Evolutionary conservation across 2,797 vertebrate genomes (phyloP), one percentile per base, ranked within the genome.

Genomic region (Gymnothorax reevesii): DNA sequence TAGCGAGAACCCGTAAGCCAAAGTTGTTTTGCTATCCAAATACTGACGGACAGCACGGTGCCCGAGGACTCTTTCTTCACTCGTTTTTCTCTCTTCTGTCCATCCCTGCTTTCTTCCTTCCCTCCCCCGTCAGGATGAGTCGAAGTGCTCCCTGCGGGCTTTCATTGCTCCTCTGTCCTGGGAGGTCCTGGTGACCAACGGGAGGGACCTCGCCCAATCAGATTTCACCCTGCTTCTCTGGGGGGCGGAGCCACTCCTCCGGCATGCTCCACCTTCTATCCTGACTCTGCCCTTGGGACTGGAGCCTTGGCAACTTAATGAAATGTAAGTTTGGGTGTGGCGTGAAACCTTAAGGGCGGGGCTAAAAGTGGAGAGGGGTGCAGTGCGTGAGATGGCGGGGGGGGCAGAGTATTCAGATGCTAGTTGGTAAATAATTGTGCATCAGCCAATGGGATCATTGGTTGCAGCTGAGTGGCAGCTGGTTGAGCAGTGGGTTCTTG

Each of bases 151-250:
- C 86, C 82, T 93, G 59, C 82, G 33, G 27, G 93, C 95, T 0
- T 92, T 93, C 55, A 0, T 93, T 15, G 93, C 92, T 6, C 91
- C 94, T 55, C 27, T 93, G 66, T 91, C 92, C 87, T 95, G 93
- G 92, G 77, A 13, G 0, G 62, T 59, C 7, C 64, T 92, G 84
- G 83, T 75, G 10, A 82, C 49, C 27, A 86, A 90, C 17, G 85
- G n/a, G 13, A 87, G 87, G 15, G 73, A 85, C 33, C 77, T 92
- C 8, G 80, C 85, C 7, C 66, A 73, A 6, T 90, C 86, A 0
- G 91, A 94, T 71, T 93, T 92, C 22, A 85, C 87, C 7, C 64
- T 84, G 7, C 86, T 95, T 75, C 79, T 94, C 89, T 91, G 84
- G 91, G 92, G 90, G 2, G 87, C 94, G 60, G 91, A 88, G 86